Percentiles rank a stretch among this genome's conserved stretches.
Conservation (phyloP, 2,797 vertebrate species). For the Etheostoma nigrum region DNA sequence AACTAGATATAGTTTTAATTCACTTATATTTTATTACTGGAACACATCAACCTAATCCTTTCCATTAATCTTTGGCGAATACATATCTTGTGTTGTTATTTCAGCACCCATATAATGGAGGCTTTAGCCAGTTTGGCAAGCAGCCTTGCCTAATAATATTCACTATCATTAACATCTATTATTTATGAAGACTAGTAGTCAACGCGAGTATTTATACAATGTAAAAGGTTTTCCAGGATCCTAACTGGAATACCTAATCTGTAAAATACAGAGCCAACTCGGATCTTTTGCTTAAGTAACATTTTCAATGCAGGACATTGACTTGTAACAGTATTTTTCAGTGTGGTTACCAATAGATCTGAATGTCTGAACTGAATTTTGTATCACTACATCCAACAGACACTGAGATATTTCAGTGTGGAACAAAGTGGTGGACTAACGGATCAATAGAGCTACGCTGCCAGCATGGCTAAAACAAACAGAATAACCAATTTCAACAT, state of each 20-base stretch:
- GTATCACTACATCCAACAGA: background rate
- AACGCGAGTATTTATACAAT: constrained; percentile 14
- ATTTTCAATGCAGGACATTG: too few relatives aligned
- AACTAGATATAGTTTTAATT: background rate
- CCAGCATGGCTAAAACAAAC: background rate
- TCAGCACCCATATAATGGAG: constrained; percentile 4
- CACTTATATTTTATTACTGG: background rate
- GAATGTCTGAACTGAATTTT: background rate
- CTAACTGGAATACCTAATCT: background rate
- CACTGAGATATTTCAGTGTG: too few relatives aligned
- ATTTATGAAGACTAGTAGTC: background rate
- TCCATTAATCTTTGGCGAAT: constrained; percentile 16
- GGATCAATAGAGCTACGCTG: background rate
- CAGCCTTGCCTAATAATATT: background rate
- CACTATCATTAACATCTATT: too few relatives aligned
- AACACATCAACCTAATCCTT: background rate
- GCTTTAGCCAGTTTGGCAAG: constrained; percentile 12
- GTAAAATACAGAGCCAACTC: constrained; percentile 1
- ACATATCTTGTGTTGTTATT: constrained; percentile 13
- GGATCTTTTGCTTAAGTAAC: background rate
- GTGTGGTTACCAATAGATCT: too few relatives aligned
- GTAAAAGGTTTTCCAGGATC: background rate
- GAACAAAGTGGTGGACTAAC: too few relatives aligned
- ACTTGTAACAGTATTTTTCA: too few relatives aligned
- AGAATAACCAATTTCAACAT: background rate